A percentile compares a stretch with the other conserved stretches of the same genome.
Evolutionary conservation across 2,888 invertebrate genomes (phyloP).

Genomic region (Cosmia pyralina): DNA sequence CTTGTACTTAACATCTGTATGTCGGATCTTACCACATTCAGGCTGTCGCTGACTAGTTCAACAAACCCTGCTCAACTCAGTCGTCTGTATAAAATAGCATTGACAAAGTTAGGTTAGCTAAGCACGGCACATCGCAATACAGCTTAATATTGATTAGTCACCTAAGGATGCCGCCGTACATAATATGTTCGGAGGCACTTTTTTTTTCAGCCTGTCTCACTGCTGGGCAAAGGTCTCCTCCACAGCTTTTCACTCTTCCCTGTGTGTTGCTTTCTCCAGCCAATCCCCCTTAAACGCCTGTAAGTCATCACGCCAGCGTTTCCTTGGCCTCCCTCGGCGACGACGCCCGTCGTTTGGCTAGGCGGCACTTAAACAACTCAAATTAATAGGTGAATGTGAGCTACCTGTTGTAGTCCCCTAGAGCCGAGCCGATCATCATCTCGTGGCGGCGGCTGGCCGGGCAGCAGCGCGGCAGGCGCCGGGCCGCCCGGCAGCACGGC

Average conservation of each 20-base stretch:
- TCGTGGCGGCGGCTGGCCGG: constrained; percentile 84
- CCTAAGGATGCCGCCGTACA: not conserved
- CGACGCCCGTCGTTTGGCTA: not conserved
- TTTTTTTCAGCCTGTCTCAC: too few species aligned
- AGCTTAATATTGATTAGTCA: not conserved
- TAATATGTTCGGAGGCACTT: too few species aligned
- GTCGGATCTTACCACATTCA: not conserved
- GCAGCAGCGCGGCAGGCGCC: constrained; percentile 75
- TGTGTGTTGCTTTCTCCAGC: too few species aligned
- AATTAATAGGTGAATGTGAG: not conserved
- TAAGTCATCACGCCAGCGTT: too few species aligned
- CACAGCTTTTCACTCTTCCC: too few species aligned
- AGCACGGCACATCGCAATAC: not conserved
- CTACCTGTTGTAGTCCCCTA: constrained; percentile 86
- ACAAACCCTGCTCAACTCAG: not conserved
- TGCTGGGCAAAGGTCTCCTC: too few species aligned
- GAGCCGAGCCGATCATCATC: constrained; percentile 90
- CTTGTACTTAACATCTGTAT: not conserved
- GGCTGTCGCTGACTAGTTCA: not conserved
- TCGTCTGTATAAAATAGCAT: not conserved
- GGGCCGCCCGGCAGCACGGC: constrained; percentile 84
- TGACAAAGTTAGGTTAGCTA: too few species aligned
- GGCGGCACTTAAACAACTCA: not conserved
- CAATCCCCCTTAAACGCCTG: too few species aligned
- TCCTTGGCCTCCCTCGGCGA: too few species aligned